Percentiles rank a stretch among this genome's conserved stretches.
phyloP scores from a whole-genome alignment of 2,113 vertebrate genomes.

The Gasterosteus aculeatus region DNA sequence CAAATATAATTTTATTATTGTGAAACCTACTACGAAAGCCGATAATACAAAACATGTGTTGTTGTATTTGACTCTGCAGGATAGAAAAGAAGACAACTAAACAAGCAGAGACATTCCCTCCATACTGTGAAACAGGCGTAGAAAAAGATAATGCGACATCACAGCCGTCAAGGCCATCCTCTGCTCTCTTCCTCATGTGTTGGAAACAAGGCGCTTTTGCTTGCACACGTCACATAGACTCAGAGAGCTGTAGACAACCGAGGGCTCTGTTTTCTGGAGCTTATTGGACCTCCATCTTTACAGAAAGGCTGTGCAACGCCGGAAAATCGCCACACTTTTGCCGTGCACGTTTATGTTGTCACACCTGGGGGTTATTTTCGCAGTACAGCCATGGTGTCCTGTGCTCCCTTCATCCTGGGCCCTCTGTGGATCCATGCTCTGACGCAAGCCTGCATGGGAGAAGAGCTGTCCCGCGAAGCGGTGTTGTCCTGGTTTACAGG shows the following conservation, averaged over 20 bases:
- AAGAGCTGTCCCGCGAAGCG: conserved; percentile 53
- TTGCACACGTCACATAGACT: conserved; percentile 16
- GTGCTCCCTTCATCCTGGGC: conserved; percentile 44
- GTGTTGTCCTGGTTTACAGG: conserved; percentile 71
- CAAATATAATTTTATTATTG: not conserved
- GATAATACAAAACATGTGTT: not conserved
- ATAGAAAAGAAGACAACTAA: not conserved
- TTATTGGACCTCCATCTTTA: not conserved
- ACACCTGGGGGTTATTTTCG: not conserved
- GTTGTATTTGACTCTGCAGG: not conserved
- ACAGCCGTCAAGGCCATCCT: conserved; percentile 52
- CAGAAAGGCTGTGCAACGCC: not conserved
- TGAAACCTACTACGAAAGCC: too few species aligned
- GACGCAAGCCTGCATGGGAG: conserved; percentile 44
- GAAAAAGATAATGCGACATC: conserved; percentile 31
- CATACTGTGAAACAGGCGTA: not conserved
- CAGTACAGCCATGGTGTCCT: conserved; percentile 31
- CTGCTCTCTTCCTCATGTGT: conserved; percentile 35
- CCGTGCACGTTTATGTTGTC: not conserved
- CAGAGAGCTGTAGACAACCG: conserved; percentile 27
- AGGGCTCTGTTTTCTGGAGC: not conserved
- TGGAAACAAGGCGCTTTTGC: conserved; percentile 32
- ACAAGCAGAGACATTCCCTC: not conserved
- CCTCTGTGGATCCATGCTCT: conserved; percentile 44
- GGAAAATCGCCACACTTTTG: not conserved